Evolutionary conservation across 2,888 invertebrate species (phyloP), one percentile per base, ranked within the genome.

Genomic region (Eupeodes luniger): DNA sequence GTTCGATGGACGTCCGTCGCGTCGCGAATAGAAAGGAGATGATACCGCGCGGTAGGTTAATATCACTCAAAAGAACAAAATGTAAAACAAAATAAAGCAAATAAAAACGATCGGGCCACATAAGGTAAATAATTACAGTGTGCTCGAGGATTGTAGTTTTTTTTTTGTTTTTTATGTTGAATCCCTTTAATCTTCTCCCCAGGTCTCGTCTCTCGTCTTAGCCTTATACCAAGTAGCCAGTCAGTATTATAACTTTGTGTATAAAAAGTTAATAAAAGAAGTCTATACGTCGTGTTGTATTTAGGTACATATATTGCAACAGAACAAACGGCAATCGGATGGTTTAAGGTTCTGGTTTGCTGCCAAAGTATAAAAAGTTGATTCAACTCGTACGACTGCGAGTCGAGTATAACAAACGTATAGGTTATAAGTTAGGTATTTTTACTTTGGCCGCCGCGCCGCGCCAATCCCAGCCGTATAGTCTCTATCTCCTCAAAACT

Each of bases 41-140:
- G 77, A 81, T 85, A 74, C 75, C 77, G 80, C 86, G 86, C 88
- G 88, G 88, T 81, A 85, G 88, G 84, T 88, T 88, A 81, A 88
- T 88, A 88, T 88, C 77, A 85, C 84, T 88, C 81, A 80, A 80
- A 75, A 62, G 61, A 74, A n/a, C 11, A 70, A 87, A 59, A 70
- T 16, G 44, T 72, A 84, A 76, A 69, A 7, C 53, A 57, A 81
- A 36, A 61, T 77, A 88, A 85, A 81, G 74, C 81, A 81, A 88
- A 85, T 75, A 85, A 78, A 88, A 88, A 88, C 69, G 70, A 53
- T 70, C 76, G 59, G 59, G 74, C 87, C 87, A 72, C 84, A 85
- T 74, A 88, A 88, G 88, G 88, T 85, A 88, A 88, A 88, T 88
- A 88, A 88, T 88, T 88, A 88, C 85, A 85, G 85, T 88, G 72